Conservation (phyloP, 2,797 vertebrate genomes). For the Malurus leucopterus region DNA sequence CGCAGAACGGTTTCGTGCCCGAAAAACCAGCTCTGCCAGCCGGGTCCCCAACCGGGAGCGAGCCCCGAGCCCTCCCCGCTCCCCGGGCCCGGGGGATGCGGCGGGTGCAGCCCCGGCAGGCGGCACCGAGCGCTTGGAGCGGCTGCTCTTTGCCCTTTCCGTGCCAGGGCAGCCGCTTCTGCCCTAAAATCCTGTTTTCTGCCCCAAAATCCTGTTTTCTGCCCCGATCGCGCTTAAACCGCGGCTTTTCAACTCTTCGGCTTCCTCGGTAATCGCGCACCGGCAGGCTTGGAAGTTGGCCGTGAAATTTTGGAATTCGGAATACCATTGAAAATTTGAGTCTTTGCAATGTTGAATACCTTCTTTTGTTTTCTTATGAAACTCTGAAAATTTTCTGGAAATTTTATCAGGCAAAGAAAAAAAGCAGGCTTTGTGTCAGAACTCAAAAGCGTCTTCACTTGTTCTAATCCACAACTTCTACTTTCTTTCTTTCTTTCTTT, state of each 20-base stretch:
- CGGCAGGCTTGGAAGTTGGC: not conserved
- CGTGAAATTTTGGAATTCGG: not conserved
- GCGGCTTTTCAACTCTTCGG: not conserved
- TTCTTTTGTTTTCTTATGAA: not conserved
- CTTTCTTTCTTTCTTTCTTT: not conserved
- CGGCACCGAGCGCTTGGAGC: accelerated
- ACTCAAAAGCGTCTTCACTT: not conserved
- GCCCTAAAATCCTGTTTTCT: not conserved
- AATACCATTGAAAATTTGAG: not conserved
- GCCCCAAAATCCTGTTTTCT: not conserved
- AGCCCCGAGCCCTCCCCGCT: not conserved
- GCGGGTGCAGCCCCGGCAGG: not conserved
- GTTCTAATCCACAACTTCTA: not conserved
- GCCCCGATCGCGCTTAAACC: accelerated
- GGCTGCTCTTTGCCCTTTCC: not conserved
- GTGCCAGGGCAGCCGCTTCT: not conserved
- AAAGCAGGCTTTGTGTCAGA: not conserved
- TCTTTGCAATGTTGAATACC: not conserved
- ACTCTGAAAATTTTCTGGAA: not conserved
- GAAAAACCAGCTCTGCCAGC: not conserved
- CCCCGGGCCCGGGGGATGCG: not conserved
- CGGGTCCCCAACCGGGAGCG: not conserved
- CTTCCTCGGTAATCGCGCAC: not conserved
- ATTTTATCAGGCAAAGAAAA: not conserved
- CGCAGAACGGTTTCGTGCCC: not conserved